Evolutionary conservation across 2,888 invertebrate species (phyloP), one percentile per base, ranked within the genome.

Genomic region (Plusia festucae): DNA sequence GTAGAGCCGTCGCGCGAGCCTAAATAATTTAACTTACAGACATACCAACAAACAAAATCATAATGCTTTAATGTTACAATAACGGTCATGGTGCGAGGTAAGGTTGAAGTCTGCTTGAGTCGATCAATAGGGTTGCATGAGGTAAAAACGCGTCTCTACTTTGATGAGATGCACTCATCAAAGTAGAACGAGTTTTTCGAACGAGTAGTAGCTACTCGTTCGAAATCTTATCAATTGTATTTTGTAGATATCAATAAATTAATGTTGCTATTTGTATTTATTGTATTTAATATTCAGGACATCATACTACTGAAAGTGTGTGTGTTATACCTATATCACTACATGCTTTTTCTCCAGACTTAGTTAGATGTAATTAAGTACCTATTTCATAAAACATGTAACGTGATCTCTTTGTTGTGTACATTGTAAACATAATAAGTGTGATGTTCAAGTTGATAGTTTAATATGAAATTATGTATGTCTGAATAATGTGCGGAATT

Each of bases 401-500:
- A 52, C 55, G 24, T 7, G 40, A 64, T 73, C 57, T 68, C 61
- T 55, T 55, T 20, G 51, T 60, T 64, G 54, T 18, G 54, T 65
- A 58, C 51, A 46, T 73, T 73, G 65, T 62, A 62, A 61, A 60
- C 51, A 18, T 53, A 40, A 27, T 56, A 70, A 66, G 65, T 76
- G 65, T 60, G 70, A 65, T 75, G 74, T 62, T 44, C 46, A 49
- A 49, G 40, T 49, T 20, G 20, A 20, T 49, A 49, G 20, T 20
- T 49, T 20, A 44, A 6, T 16, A 49, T 18, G 4, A 20, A 20
- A 16, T 49, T 49, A 18, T 49, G 40, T 40, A n/a, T 40, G 40
- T n/a, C 40, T 40, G 40, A 40, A 40, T 40, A 40, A 40, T 40
- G 40, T 40, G 15, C n/a, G 40, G n/a, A 40, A n/a, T 40, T n/a